Base-by-base conservation (phyloP, 2,113 vertebrate genomes). In the Malurus melanocephalus region DNA sequence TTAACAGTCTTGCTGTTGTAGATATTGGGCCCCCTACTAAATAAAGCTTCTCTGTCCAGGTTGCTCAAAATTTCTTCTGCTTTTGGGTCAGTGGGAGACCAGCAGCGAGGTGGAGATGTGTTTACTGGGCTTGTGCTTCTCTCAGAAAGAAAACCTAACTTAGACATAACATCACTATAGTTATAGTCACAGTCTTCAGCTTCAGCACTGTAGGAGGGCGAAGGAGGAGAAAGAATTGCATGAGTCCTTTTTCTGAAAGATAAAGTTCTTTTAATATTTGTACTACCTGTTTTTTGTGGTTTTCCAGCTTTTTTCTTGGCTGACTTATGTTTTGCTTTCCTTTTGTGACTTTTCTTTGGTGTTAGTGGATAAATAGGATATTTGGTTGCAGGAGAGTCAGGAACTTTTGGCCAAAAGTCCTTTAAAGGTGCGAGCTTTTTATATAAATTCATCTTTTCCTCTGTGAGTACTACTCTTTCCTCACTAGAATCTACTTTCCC, bases 91-190 rank as follows among this genome's bases (percentile, higher is more conserved):
- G 98, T 99, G 49, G 99, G 99, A 92, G 99, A 99, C 99, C 99
- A 99, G 95, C 99, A 99, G 30, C 99, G 98, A 93, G 99, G 99
- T 27, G 99, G 99, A 49, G 99, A 99, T 48, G 97, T 98, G 90
- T 98, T 97, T 92, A 97, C 72, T 20, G 99, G 98, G 95, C 98
- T 99, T 90, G 97, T 97, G 88, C 98, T 98, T 97, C 98, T 98
- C 94, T 99, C 99, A 64, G 99, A 99, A 88, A 99, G 98, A 97
- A 99, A 99, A 92, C 99, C 99, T 91, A 99, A 95, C 93, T 99
- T 98, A 69, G 98, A 97, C 99, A 99, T 99, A 80, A 99, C 99
- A 87, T 99, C 99, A 66, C 97, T 97, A 82, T 99, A 99, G 75
- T 98, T 98, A 62, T 49, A 95, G 74, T 97, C 97, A 95, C 97